Evolutionary conservation across 2,113 vertebrate genomes (phyloP).

Genomic region (Oostethus manadensis): DNA sequence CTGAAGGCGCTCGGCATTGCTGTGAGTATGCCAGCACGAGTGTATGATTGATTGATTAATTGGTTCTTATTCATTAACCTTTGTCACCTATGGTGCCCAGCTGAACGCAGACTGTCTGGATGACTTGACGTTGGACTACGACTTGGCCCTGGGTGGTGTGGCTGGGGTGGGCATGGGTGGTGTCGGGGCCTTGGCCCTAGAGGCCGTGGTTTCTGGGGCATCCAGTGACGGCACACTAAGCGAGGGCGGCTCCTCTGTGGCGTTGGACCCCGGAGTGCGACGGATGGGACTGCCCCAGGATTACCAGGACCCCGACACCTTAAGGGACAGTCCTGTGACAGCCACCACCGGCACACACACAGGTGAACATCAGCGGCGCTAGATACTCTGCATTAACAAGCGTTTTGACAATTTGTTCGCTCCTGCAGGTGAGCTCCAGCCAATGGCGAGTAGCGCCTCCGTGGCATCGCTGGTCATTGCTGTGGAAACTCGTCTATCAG

Average conservation of each 20-base stretch:
- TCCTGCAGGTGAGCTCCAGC: conserved; percentile 63
- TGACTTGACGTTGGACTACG: conserved; percentile 64
- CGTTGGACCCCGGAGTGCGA: conserved; percentile 61
- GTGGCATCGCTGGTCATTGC: conserved; percentile 65
- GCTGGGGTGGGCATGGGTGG: conserved; percentile 24
- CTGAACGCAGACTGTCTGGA: conserved; percentile 69
- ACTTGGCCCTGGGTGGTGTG: conserved; percentile 44
- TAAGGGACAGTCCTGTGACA: conserved; percentile 58
- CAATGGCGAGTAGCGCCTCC: conserved; percentile 56
- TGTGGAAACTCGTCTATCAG: conserved; percentile 59
- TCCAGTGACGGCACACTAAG: conserved; percentile 62
- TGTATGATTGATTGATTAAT: no score
- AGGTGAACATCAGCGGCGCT: conserved; percentile 23
- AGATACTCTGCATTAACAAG: no score
- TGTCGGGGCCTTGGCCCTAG: conserved; percentile 51
- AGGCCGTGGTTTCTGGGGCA: conserved; percentile 56
- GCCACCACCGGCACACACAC: conserved; percentile 55
- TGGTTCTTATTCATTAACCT: background rate
- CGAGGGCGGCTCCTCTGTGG: conserved; percentile 51
- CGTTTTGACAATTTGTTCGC: no score
- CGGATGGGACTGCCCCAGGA: conserved; percentile 63
- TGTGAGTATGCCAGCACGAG: conserved; percentile 71
- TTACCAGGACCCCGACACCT: conserved; percentile 56
- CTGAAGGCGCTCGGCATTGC: conserved; percentile 96
- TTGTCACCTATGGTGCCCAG: conserved; percentile 19